phyloP scores from a whole-genome alignment of 2,113 vertebrate genomes.

The Coreoperca whiteheadi region DNA sequence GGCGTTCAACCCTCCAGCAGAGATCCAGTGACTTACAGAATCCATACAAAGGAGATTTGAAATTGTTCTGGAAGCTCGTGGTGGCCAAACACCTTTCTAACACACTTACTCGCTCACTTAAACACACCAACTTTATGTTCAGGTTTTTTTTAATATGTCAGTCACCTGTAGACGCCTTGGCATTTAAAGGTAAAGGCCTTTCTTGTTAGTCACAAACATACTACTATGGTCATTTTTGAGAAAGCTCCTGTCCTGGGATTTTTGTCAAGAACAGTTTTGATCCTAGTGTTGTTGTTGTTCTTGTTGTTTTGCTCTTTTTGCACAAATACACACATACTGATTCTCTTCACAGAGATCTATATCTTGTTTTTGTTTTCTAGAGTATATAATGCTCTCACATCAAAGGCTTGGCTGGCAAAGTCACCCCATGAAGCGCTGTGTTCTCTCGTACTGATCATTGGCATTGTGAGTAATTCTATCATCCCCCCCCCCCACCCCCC shows the following conservation, averaged over 20 bases:
- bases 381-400: slow-evolving; percentile 69
- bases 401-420: slow-evolving; percentile 75
- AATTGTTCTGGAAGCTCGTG: neutral
- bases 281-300: slow-evolving; percentile 4
- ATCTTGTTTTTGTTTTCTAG: slow-evolving; percentile 62
- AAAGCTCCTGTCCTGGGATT: slow-evolving; percentile 21
- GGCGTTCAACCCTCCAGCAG: neutral
- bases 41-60: neutral
- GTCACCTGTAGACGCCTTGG: neutral
- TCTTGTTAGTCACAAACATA: slow-evolving; percentile 4
- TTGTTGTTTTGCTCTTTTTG: slow-evolving; percentile 21
- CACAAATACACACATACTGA: slow-evolving; percentile 15
- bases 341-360: slow-evolving; percentile 36
- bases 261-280: slow-evolving; percentile 40
- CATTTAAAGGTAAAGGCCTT: neutral
- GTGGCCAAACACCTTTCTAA: neutral
- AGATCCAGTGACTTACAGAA: neutral
- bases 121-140: neutral
- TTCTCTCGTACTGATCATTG: slow-evolving; percentile 73
- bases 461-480: slow-evolving; percentile 74
- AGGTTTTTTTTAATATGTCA: neutral
- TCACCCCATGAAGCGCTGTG: slow-evolving; percentile 68
- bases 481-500: slow-evolving; percentile 65
- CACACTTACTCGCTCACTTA: neutral
- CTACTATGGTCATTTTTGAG: neutral